A percentile compares a stretch with the other conserved stretches of the same genome.
Evolutionary conservation across 2,797 vertebrate species (phyloP).

Genomic region (Periophthalmus magnuspinnatus): DNA sequence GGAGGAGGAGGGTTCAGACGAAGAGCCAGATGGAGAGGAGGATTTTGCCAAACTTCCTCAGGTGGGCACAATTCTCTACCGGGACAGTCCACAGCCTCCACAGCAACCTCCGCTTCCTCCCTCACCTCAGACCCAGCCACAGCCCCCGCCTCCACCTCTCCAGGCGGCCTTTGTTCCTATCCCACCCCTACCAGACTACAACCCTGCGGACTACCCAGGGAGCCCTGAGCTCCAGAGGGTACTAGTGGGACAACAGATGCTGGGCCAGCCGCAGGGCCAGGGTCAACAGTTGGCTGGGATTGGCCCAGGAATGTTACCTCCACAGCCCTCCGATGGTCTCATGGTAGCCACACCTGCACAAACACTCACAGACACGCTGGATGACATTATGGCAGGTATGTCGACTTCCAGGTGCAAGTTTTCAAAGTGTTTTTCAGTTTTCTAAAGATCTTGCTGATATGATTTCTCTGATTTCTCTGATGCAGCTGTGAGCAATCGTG

Average conservation of each 20-base stretch:
- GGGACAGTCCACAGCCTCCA: slow-evolving; percentile 82
- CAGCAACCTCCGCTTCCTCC: slow-evolving; percentile 76
- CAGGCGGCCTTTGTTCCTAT: slow-evolving; percentile 89
- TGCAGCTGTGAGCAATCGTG: slow-evolving; percentile 93
- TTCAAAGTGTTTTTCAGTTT: too few relatives aligned
- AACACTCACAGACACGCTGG: slow-evolving; percentile 99
- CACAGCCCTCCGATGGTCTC: slow-evolving; percentile 94
- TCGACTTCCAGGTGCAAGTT: neutral
- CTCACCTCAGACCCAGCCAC: slow-evolving; percentile 84
- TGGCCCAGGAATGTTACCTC: slow-evolving; percentile 87
- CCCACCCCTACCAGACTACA: slow-evolving; percentile 91
- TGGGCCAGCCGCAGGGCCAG: slow-evolving; percentile 83
- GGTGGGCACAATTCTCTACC: slow-evolving; percentile 88
- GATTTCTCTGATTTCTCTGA: slow-evolving; percentile 20
- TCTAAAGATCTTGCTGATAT: neutral
- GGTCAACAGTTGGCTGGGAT: slow-evolving; percentile 81
- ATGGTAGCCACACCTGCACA: slow-evolving; percentile 99
- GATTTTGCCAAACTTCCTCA: slow-evolving; percentile 90
- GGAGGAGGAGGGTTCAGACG: slow-evolving; percentile 71
- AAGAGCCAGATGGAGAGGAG: slow-evolving; percentile 72
- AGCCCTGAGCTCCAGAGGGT: slow-evolving; percentile 93
- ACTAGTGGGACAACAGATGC: slow-evolving; percentile 89
- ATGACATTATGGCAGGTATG: slow-evolving; percentile 98
- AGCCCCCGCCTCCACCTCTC: slow-evolving; percentile 77
- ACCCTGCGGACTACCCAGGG: slow-evolving; percentile 87